Conservation (phyloP, 2,888 invertebrate species). For the Patella ulyssiponensis region DNA sequence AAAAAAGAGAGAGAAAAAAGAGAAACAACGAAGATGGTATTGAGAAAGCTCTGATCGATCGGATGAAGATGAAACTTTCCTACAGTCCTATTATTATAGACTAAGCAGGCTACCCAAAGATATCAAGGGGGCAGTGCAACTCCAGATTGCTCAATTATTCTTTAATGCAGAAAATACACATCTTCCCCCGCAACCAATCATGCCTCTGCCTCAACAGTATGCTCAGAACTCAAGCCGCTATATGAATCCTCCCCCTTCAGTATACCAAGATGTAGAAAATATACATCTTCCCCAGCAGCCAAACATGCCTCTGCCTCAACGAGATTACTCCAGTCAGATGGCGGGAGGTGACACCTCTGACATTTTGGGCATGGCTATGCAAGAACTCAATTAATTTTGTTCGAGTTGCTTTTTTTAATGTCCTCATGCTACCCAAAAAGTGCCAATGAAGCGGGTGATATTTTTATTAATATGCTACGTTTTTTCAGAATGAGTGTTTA, state of each 20-base stretch:
- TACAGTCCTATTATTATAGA: background rate
- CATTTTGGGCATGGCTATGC: no score
- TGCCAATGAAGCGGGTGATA: no score
- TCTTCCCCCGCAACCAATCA: slow-evolving; percentile 1
- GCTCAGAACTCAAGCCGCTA: no score
- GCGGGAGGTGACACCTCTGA: no score
- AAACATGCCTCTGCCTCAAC: slow-evolving; percentile 15
- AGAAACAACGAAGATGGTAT: background rate
- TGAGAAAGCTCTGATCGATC: background rate
- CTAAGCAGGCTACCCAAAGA: slow-evolving; percentile 12
- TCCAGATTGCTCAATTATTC: slow-evolving; percentile 21
- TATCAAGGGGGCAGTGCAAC: background rate
- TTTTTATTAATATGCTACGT: no score
- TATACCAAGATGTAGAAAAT: slow-evolving; percentile 23
- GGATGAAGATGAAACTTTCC: background rate
- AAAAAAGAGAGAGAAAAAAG: background rate
- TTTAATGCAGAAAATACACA: slow-evolving; percentile 24
- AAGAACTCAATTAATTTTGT: no score
- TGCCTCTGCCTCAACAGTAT: slow-evolving; percentile 4
- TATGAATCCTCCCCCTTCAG: no score
- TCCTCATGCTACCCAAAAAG: no score
- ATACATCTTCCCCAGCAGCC: background rate
- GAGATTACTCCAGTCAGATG: no score
- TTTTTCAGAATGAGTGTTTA: no score
- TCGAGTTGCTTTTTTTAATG: no score